phyloP scores from a whole-genome alignment of 2,888 invertebrate species.

The Linnaemya vulpina region DNA sequence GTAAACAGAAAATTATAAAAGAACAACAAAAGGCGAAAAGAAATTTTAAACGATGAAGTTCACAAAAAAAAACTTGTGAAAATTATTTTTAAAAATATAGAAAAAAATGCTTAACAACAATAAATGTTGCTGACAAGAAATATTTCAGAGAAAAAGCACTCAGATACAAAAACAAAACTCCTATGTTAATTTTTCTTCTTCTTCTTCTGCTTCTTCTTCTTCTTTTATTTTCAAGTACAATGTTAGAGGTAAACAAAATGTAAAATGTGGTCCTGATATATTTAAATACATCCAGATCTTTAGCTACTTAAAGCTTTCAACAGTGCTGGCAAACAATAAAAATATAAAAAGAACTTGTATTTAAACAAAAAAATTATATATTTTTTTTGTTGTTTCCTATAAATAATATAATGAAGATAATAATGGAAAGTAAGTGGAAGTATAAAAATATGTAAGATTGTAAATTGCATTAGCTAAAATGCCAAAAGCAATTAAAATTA shows the following conservation, averaged over 20 bases:
- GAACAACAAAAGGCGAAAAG: constrained; percentile 32
- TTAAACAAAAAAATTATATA: constrained; percentile 21
- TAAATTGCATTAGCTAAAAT: constrained; percentile 67
- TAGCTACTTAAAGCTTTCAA: constrained; percentile 60
- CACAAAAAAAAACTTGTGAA: constrained; percentile 43
- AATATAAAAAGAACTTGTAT: not conserved
- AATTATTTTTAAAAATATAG: not conserved
- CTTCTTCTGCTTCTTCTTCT: not conserved
- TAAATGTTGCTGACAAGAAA: constrained; percentile 57
- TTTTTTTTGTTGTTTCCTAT: no score
- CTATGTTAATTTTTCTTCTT: no score
- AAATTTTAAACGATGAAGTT: constrained; percentile 25
- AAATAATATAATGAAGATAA: constrained; percentile 36
- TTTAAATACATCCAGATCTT: constrained; percentile 45
- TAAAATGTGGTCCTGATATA: not conserved
- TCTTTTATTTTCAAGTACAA: constrained; percentile 61
- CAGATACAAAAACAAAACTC: not conserved
- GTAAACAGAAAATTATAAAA: constrained; percentile 45
- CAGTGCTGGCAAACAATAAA: constrained; percentile 5
- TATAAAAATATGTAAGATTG: constrained; percentile 14
- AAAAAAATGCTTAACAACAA: constrained; percentile 7
- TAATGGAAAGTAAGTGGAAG: constrained; percentile 29
- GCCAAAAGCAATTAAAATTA: constrained; percentile 58
- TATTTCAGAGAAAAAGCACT: constrained; percentile 28
- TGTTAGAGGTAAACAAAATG: constrained; percentile 61